Percentiles rank a stretch among this genome's conserved stretches.
These are phyloP conservation scores for Pangasianodon gigas DNA, from an alignment of 2,113 vertebrate species.

Conservation along the genomic window DNA sequence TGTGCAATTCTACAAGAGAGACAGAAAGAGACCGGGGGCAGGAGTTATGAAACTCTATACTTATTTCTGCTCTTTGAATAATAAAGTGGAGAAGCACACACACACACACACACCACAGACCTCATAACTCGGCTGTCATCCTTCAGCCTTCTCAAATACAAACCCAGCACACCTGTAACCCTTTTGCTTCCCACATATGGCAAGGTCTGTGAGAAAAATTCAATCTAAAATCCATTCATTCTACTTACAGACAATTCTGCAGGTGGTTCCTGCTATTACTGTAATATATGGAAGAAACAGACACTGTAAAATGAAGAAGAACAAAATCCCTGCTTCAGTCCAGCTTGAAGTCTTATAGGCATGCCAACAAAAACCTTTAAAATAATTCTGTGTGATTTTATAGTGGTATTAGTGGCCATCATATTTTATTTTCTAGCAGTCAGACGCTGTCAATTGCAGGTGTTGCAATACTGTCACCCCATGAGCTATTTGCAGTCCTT, in stretches of 20 bases:
- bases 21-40: slow-evolving; percentile 58
- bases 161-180: slow-evolving; percentile 39
- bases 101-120: background rate
- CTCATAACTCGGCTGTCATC: background rate
- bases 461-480: slow-evolving; percentile 39
- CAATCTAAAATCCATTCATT: slow-evolving; percentile 42
- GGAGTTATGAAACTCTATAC: background rate
- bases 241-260: slow-evolving; percentile 3
- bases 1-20: background rate
- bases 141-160: slow-evolving; percentile 6
- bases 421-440: background rate
- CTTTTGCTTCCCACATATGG: slow-evolving; percentile 44
- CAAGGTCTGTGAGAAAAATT: slow-evolving; percentile 63
- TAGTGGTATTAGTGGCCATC: background rate
- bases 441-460: slow-evolving; percentile 22
- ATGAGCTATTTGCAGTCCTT: slow-evolving; percentile 34
- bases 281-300: slow-evolving; percentile 38
- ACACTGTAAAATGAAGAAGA: slow-evolving; percentile 32
- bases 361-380: slow-evolving; percentile 24
- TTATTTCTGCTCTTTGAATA: slow-evolving; percentile 1
- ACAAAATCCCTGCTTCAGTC: slow-evolving; percentile 20
- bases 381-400: background rate
- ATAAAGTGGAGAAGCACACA: background rate
- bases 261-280: slow-evolving; percentile 35
- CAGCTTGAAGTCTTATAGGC: slow-evolving; percentile 9